A percentile compares a stretch with the other conserved stretches of the same genome.
phyloP scores from a whole-genome alignment of 2,797 vertebrate genomes.

The Ispidina picta region DNA sequence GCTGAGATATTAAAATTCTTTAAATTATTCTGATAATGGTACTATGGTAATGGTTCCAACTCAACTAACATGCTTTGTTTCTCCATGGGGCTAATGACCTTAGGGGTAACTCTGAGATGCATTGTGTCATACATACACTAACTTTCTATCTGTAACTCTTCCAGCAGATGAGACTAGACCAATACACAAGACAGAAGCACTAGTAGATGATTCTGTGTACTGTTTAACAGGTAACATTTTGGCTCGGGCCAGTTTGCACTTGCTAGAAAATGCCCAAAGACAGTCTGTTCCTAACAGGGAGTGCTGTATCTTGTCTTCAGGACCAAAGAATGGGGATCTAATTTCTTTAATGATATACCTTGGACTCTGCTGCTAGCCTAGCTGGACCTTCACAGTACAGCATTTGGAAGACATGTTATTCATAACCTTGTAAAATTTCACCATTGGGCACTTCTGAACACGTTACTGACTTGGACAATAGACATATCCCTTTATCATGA shows the following conservation, averaged over 20 bases:
- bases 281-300: background rate
- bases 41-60: background rate
- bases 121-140: background rate
- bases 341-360: background rate
- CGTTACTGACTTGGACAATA: background rate
- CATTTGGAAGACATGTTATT: background rate
- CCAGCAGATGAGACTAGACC: background rate
- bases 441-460: background rate
- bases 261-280: background rate
- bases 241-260: background rate
- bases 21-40: background rate
- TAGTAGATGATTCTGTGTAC: background rate
- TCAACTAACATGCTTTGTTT: accelerated
- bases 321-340: background rate
- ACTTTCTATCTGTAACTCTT: background rate
- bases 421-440: background rate
- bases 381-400: background rate
- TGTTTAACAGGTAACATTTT: background rate
- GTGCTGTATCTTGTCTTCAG: background rate
- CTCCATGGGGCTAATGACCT: background rate
- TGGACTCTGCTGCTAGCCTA: background rate
- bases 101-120: background rate
- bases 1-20: background rate
- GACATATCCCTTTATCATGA: background rate
- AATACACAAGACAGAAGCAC: background rate